These are phyloP conservation scores for Saxidomus purpurata DNA, from an alignment of 1,140 invertebrate species.

Conservation along the genomic window DNA sequence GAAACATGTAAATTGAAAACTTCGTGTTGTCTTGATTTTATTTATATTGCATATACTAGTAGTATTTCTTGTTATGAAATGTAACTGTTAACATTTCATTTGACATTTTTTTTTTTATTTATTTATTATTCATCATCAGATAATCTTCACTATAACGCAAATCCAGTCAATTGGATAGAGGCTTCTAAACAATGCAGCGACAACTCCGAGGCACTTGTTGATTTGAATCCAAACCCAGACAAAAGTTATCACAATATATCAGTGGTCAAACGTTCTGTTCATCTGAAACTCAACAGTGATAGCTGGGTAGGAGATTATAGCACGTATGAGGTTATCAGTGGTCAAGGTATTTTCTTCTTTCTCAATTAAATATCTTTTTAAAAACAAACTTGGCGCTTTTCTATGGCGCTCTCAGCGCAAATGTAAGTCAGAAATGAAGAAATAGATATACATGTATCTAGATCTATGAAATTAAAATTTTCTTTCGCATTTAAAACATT, in stretches of 20 bases:
- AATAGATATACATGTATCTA: too few relatives aligned
- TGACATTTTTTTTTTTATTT: neutral
- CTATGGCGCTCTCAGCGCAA: too few relatives aligned
- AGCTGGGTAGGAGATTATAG: constrained; percentile 7
- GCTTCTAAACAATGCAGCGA: neutral
- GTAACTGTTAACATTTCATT: too few relatives aligned
- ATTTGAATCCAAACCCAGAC: neutral
- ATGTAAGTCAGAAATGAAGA: too few relatives aligned
- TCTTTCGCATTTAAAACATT: too few relatives aligned
- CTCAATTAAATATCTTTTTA: neutral
- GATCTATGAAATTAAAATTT: too few relatives aligned
- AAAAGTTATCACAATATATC: neutral
- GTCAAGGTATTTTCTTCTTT: neutral
- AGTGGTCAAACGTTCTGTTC: neutral
- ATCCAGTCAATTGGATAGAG: neutral
- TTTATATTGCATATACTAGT: too few relatives aligned
- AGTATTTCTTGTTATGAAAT: too few relatives aligned
- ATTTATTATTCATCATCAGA: neutral
- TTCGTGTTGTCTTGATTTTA: too few relatives aligned
- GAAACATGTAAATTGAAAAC: too few relatives aligned
- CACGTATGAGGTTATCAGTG: neutral
- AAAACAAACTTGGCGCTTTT: too few relatives aligned
- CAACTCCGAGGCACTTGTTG: neutral
- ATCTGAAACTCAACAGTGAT: neutral
- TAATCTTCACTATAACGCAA: neutral